Percentiles rank a stretch among this genome's conserved stretches.
Evolutionary conservation across 2,888 invertebrate species (phyloP).

Genomic region (Diogma glabrata): DNA sequence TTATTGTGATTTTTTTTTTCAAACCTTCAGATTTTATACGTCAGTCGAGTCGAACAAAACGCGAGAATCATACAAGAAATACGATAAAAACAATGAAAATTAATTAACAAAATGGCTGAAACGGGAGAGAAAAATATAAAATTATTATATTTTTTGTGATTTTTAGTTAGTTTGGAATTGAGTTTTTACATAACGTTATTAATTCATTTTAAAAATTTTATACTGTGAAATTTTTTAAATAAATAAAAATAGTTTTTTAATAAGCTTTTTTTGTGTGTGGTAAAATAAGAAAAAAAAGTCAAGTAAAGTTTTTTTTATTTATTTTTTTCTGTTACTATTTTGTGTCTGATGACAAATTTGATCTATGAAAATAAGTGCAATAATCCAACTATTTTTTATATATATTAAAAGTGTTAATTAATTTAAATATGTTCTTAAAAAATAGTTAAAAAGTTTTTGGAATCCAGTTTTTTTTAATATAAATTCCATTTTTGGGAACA

Average conservation of each 20-base stretch:
- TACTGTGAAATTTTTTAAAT: background rate
- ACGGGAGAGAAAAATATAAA: constrained; percentile 6
- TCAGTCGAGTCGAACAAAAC: constrained; percentile 7
- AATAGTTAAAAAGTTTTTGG: too few species aligned
- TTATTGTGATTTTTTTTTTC: constrained; percentile 9
- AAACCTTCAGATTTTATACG: constrained; percentile 4
- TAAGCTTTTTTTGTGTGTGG: background rate
- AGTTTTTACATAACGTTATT: too few species aligned
- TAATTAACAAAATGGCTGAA: constrained; percentile 9
- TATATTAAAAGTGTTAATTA: too few species aligned
- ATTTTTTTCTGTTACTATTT: background rate
- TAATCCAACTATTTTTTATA: too few species aligned
- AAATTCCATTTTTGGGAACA: too few species aligned
- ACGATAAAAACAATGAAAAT: too few species aligned
- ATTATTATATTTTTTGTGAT: constrained; percentile 5
- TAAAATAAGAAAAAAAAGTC: background rate
- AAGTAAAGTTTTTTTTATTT: background rate
- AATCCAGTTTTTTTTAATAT: too few species aligned
- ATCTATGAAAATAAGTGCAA: too few species aligned
- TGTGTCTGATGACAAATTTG: too few species aligned
- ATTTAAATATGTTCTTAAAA: too few species aligned
- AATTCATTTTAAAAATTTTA: constrained; percentile 1
- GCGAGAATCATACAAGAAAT: constrained; percentile 3
- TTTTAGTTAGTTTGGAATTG: too few species aligned
- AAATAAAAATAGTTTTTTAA: constrained; percentile 1